Conservation (phyloP, 2,888 invertebrate genomes). For the Leptinotarsa rubiginosa region DNA sequence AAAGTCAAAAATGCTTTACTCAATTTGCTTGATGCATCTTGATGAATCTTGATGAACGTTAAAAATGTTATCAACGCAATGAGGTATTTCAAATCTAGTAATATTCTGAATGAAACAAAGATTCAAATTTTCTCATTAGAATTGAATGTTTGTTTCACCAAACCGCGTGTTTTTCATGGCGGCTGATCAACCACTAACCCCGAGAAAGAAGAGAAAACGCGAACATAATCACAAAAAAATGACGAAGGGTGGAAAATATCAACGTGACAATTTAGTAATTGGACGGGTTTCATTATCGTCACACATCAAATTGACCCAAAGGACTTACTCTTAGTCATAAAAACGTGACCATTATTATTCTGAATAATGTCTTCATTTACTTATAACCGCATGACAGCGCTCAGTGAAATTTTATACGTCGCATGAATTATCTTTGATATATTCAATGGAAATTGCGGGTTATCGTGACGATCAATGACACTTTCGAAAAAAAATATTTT, state of each 20-base stretch:
- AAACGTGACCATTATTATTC: slow-evolving; percentile 13
- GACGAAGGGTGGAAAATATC: not conserved
- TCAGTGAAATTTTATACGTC: slow-evolving; percentile 8
- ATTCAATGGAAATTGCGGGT: slow-evolving; percentile 10
- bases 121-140: too few relatives aligned
- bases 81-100: too few relatives aligned
- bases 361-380: slow-evolving; percentile 13
- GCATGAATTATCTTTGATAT: slow-evolving; percentile 5
- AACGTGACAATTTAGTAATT: not conserved
- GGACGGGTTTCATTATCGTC: slow-evolving; percentile 2
- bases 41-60: too few relatives aligned
- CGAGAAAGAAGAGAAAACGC: not conserved
- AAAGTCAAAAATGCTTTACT: too few relatives aligned
- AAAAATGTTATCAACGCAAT: too few relatives aligned
- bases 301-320: not conserved
- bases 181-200: not conserved
- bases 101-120: too few relatives aligned
- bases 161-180: too few relatives aligned
- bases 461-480: slow-evolving; percentile 16
- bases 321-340: slow-evolving; percentile 10
- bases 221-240: not conserved
- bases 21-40: too few relatives aligned
- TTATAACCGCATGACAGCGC: slow-evolving; percentile 1
- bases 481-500: slow-evolving; percentile 24
- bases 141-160: too few relatives aligned